Evolutionary conservation across 2,113 vertebrate species (phyloP).

Genomic region (Onychostruthus taczanowskii): DNA sequence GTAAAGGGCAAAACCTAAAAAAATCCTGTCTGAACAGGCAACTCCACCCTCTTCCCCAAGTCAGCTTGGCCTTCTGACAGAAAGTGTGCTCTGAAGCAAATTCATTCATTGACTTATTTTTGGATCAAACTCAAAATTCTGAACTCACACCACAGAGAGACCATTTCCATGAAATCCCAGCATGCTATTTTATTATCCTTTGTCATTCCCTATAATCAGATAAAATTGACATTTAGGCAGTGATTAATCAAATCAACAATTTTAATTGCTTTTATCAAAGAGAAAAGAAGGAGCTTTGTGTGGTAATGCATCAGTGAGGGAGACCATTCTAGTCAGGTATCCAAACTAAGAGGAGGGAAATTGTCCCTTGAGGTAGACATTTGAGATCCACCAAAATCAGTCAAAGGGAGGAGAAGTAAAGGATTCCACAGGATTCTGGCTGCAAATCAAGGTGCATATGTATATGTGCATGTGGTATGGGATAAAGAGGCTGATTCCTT

Average conservation of each 20-base stretch:
- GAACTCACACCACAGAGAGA: slow-evolving; percentile 61
- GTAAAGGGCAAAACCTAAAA: slow-evolving; percentile 81
- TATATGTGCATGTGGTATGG: not conserved
- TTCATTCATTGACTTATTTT: slow-evolving; percentile 74
- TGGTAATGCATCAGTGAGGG: not conserved
- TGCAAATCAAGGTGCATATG: not conserved
- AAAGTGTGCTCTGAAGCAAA: slow-evolving; percentile 75
- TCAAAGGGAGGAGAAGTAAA: not conserved
- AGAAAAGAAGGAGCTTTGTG: not conserved
- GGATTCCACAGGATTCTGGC: not conserved
- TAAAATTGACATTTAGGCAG: not conserved
- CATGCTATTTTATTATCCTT: slow-evolving; percentile 54
- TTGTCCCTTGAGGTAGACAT: not conserved
- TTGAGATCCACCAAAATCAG: not conserved
- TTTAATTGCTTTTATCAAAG: slow-evolving; percentile 13
- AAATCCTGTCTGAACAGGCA: slow-evolving; percentile 80
- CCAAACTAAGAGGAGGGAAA: not conserved
- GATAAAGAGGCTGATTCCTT: not conserved
- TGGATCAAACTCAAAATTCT: slow-evolving; percentile 71
- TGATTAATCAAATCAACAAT: slow-evolving; percentile 3
- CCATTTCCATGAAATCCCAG: slow-evolving; percentile 60
- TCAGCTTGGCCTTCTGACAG: slow-evolving; percentile 80
- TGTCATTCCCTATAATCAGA: slow-evolving; percentile 35
- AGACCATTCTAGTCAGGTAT: not conserved
- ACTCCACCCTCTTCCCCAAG: slow-evolving; percentile 76